Evolutionary conservation across 2,888 invertebrate species (phyloP).

Genomic region (Melanotus villosus): DNA sequence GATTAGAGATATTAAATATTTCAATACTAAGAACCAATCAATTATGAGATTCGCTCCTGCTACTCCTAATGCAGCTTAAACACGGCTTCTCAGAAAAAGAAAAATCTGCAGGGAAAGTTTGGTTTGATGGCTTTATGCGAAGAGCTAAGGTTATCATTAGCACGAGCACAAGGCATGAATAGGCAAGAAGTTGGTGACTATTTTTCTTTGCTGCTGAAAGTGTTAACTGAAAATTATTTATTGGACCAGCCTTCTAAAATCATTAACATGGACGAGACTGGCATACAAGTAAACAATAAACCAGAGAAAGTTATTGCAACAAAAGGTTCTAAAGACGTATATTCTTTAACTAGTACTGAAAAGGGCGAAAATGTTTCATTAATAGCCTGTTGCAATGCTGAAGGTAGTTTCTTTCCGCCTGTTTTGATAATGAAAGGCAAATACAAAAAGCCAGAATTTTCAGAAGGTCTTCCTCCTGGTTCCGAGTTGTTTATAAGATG

Average conservation of each 20-base stretch:
- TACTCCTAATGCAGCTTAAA: too few relatives aligned
- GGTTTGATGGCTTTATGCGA: slow-evolving; percentile 53
- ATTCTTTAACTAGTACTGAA: slow-evolving; percentile 51
- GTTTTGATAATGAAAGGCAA: slow-evolving; percentile 55
- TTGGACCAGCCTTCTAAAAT: slow-evolving; percentile 56
- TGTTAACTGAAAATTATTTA: slow-evolving; percentile 55
- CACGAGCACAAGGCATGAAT: too few relatives aligned
- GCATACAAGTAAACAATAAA: slow-evolving; percentile 62
- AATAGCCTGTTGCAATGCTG: slow-evolving; percentile 60
- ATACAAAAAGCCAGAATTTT: slow-evolving; percentile 39
- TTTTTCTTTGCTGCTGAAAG: slow-evolving; percentile 53
- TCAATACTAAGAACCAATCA: too few relatives aligned
- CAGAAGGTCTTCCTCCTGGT: slow-evolving; percentile 38
- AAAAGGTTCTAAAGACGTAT: slow-evolving; percentile 52
- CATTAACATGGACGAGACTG: slow-evolving; percentile 55
- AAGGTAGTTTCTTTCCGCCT: slow-evolving; percentile 57
- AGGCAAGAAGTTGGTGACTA: slow-evolving; percentile 54
- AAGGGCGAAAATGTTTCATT: slow-evolving; percentile 57
- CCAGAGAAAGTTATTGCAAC: slow-evolving; percentile 57
- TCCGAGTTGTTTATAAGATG: slow-evolving; percentile 20
- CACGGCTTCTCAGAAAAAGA: slow-evolving; percentile 43
- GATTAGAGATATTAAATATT: too few relatives aligned
- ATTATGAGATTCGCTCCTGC: too few relatives aligned
- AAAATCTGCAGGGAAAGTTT: slow-evolving; percentile 54
- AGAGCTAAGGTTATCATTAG: slow-evolving; percentile 34